Base-by-base conservation (phyloP, 2,888 invertebrate genomes). In the Amiota minor region DNA sequence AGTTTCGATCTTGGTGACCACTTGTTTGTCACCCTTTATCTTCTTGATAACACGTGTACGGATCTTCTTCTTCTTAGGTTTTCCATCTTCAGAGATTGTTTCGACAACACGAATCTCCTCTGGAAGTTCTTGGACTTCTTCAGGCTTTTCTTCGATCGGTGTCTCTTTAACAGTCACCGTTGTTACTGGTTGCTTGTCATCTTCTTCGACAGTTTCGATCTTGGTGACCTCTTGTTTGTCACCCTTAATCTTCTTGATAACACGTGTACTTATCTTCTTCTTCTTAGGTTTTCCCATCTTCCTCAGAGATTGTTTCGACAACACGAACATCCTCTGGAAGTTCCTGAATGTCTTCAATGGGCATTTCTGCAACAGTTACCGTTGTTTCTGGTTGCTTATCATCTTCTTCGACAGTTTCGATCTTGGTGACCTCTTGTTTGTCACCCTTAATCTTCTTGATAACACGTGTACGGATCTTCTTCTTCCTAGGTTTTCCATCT, bases 21-120 rank as follows among this genome's bases (percentile, higher is more conserved):
- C 73, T 18, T 73, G 73, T 73, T 70, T 73, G 69, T 55, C 70
- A 62, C 73, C 70, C 64, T 70, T 73, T 9, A 70, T 18, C 64
- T 73, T 73, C 55, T 73, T 73, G 61, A 73, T 73, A 14, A 64
- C 70, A 46, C 73, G 73, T 35, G 73, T 73, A n/a, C 73, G 55
- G 49, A 73, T 62, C 53, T 53, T 73, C 53, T 61, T 73, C 18
- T 69, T 69, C 49, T 61, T 73, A 11, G 64, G 70, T 16, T 70
- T 70, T 16, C 73, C 73, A 9, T 73, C 73, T 64, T 73, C 62
- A 12, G 73, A 67, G 16, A 73, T 70, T 9, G 64, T 55, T 73
- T 73, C 73, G 18, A 73, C 35, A 2, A 73, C 53, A 12, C 55
- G 73, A 35, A 73, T 62, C 16, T 73, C 69, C 45, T 73, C 73